Evolutionary conservation across 2,113 vertebrate species (phyloP).

Genomic region (Paedocypris sp.): DNA sequence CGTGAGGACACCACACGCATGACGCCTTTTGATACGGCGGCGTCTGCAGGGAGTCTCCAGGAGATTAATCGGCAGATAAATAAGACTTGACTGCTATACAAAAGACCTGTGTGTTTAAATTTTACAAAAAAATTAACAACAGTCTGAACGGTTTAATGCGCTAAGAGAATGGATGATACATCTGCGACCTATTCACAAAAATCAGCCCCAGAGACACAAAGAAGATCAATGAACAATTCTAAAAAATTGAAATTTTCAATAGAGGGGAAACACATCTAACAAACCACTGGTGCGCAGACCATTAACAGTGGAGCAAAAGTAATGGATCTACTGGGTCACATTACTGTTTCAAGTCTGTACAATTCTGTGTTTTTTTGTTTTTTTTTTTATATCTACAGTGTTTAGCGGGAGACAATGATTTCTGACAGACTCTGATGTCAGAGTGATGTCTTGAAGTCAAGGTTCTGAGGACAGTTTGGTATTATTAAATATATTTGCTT

Average conservation of each 20-base stretch:
- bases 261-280: conserved; percentile 21
- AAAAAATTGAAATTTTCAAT: conserved; percentile 14
- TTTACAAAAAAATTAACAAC: conserved; percentile 18
- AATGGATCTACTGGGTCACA: not conserved
- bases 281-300: not conserved
- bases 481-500: conserved; percentile 15
- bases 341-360: not conserved
- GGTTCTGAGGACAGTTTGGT: not conserved
- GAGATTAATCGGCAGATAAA: conserved; percentile 20
- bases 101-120: conserved; percentile 9
- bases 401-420: not conserved
- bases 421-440: not conserved
- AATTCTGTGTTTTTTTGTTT: not conserved
- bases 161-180: conserved; percentile 16
- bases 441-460: conserved; percentile 2
- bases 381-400: not conserved
- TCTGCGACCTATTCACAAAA: conserved; percentile 13
- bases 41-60: conserved; percentile 1
- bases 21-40: conserved; percentile 12
- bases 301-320: not conserved
- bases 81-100: not conserved
- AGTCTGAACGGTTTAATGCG: conserved; percentile 13
- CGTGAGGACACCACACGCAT: conserved; percentile 11
- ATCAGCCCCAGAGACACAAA: conserved; percentile 7
- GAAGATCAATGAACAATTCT: not conserved